Evolutionary conservation across 1,140 invertebrate genomes (phyloP).

Genomic region (Aphelenchoides besseyi): DNA sequence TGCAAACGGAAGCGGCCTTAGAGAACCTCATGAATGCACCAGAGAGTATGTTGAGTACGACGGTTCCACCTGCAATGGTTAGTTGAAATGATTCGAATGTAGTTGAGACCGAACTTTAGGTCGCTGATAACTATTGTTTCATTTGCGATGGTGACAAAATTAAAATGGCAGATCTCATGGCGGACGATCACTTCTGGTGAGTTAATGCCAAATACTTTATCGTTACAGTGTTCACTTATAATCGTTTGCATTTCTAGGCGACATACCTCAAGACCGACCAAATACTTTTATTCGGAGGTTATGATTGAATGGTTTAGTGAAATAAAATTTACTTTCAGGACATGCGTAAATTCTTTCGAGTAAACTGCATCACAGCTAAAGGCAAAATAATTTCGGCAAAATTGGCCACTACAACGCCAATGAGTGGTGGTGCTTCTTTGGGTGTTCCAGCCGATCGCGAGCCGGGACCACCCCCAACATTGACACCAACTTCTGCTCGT

Average conservation of each 20-base stretch:
- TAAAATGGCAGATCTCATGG: constrained; percentile 59
- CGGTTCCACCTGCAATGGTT: constrained; percentile 53
- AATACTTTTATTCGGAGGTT: constrained; percentile 49
- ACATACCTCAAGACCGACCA: constrained; percentile 60
- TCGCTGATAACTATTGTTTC: constrained; percentile 62
- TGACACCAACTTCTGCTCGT: constrained; percentile 3
- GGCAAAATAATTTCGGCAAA: constrained; percentile 55
- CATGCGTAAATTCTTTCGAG: constrained; percentile 57
- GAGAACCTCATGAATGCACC: constrained; percentile 62
- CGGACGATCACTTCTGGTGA: constrained; percentile 62
- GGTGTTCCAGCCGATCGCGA: constrained; percentile 12
- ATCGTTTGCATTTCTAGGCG: not conserved
- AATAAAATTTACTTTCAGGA: constrained; percentile 30
- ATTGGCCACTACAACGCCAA: constrained; percentile 44
- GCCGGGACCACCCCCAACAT: not conserved
- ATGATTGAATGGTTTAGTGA: not conserved
- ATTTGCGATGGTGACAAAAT: constrained; percentile 56
- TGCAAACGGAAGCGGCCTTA: constrained; percentile 62
- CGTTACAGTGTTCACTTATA: not conserved
- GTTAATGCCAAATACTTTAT: too few species aligned
- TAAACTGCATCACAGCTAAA: constrained; percentile 58
- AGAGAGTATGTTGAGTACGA: constrained; percentile 49
- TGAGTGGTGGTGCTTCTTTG: constrained; percentile 35
- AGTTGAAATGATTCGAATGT: not conserved
- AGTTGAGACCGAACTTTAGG: too few species aligned